These are phyloP conservation scores for Trematocara macrostoma DNA, from an alignment of 2,113 vertebrate species.

Conservation along the genomic window DNA sequence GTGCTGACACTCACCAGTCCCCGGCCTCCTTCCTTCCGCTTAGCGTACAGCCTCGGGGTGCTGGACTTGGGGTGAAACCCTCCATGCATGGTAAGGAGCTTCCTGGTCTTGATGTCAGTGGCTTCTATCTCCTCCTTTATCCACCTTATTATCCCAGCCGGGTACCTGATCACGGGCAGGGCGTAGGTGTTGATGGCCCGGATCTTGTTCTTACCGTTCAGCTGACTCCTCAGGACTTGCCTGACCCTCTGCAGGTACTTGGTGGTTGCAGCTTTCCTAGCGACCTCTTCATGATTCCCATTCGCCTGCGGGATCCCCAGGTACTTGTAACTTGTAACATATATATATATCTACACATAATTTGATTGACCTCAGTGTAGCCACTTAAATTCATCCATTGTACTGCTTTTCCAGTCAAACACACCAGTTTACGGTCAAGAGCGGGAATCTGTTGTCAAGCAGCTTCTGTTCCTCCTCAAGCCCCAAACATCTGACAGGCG, in stretches of 20 bases:
- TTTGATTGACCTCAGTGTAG: neutral
- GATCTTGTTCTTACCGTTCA: neutral
- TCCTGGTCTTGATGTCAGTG: rapidly evolving
- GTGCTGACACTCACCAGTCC: neutral
- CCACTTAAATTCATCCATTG: neutral
- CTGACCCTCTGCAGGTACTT: neutral
- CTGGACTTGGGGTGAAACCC: neutral
- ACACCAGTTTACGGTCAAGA: neutral
- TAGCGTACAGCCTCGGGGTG: rapidly evolving
- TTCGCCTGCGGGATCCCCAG: neutral
- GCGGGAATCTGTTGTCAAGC: neutral
- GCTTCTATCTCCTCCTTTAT: neutral
- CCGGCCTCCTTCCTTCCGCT: rapidly evolving
- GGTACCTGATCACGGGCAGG: neutral
- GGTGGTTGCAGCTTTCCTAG: too few species aligned
- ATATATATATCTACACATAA: neutral
- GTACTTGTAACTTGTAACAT: neutral
- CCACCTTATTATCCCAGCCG: rapidly evolving
- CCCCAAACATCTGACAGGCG: slow-evolving; percentile 27
- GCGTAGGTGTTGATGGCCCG: rapidly evolving
- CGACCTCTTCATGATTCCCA: too few species aligned
- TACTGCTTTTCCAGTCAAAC: neutral
- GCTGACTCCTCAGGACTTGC: too few species aligned
- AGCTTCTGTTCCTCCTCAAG: neutral
- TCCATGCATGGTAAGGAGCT: rapidly evolving